These are phyloP conservation scores for Elachura formosa DNA, from an alignment of 2,113 vertebrate species.

Conservation along the genomic window DNA sequence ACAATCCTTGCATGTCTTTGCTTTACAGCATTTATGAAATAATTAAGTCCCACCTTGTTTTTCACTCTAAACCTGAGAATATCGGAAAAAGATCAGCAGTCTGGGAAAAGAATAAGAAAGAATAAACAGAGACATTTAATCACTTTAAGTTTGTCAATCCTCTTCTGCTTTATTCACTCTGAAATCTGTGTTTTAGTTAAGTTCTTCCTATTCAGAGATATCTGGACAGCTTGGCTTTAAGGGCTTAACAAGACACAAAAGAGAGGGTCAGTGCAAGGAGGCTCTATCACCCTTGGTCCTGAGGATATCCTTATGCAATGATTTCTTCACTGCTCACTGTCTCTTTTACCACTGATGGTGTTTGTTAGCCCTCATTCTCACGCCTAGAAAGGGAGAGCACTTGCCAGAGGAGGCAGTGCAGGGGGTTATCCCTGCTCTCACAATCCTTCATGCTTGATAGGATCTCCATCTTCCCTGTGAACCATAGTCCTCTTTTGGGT, in stretches of 20 bases:
- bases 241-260: not conserved
- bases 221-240: not conserved
- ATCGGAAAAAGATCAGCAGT: not conserved
- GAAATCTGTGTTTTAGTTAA: not conserved
- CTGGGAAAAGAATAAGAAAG: not conserved
- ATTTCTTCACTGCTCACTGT: not conserved
- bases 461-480: not conserved
- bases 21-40: not conserved
- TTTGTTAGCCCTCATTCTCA: not conserved
- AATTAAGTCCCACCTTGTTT: not conserved
- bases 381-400: not conserved
- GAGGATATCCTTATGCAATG: not conserved
- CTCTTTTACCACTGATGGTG: not conserved
- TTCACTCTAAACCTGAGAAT: not conserved
- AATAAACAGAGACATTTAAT: not conserved
- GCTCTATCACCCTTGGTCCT: rapidly evolving
- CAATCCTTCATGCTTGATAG: not conserved
- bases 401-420: not conserved
- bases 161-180: not conserved
- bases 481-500: rapidly evolving
- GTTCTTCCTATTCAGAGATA: not conserved
- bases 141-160: not conserved
- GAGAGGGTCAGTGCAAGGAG: not conserved
- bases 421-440: not conserved
- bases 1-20: not conserved